Conservation (phyloP, 2,113 vertebrate species). For the Acrocephalus arundinaceus region DNA sequence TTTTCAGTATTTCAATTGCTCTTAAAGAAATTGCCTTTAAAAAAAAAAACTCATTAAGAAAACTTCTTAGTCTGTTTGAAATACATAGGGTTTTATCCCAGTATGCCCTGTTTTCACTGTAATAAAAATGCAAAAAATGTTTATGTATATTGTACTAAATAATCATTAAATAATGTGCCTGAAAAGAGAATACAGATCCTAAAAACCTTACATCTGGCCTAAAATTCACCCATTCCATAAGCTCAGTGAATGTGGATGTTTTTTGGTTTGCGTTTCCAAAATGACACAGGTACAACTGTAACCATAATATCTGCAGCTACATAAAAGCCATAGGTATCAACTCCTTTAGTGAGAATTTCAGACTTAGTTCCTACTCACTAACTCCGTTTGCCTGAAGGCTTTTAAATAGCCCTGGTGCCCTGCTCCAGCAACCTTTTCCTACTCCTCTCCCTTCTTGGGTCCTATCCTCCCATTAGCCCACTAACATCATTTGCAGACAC, state of each 20-base stretch:
- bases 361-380: neutral
- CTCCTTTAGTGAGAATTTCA: neutral
- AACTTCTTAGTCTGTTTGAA: neutral
- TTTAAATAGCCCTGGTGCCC: neutral
- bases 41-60: neutral
- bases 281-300: neutral
- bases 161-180: neutral
- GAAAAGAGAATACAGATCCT: neutral
- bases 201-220: neutral
- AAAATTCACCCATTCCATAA: neutral
- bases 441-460: neutral
- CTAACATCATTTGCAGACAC: neutral
- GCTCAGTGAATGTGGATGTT: neutral
- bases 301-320: neutral
- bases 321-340: neutral
- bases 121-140: neutral
- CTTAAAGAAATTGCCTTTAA: neutral
- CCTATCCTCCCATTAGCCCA: neutral
- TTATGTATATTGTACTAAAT: neutral
- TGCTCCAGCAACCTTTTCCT: neutral
- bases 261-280: neutral
- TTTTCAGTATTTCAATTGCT: constrained; percentile 4
- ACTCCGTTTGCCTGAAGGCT: neutral
- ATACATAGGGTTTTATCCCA: neutral
- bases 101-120: neutral